Percentiles rank a stretch among this genome's conserved stretches.
These are phyloP conservation scores for Xenus cinereus DNA, from an alignment of 2,113 vertebrate genomes.

Conservation along the genomic window DNA sequence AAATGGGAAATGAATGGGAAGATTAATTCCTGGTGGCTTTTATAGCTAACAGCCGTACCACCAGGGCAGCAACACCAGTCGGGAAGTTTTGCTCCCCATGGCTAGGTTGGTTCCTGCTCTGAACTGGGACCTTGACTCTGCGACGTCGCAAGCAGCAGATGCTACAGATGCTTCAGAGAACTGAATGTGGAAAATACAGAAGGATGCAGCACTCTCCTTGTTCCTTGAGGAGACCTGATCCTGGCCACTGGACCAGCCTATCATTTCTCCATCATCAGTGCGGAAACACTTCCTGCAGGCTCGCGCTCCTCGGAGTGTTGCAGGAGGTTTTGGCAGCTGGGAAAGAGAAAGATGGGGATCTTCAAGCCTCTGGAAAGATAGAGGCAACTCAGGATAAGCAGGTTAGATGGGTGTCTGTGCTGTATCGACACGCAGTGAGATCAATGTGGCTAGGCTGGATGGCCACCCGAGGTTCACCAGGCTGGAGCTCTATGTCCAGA, in stretches of 20 bases:
- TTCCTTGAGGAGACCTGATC: neutral
- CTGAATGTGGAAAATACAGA: neutral
- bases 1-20: neutral
- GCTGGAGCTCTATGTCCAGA: neutral
- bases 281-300: neutral
- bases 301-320: accelerated
- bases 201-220: neutral
- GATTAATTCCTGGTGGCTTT: neutral
- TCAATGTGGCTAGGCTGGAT: neutral
- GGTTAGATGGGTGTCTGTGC: neutral
- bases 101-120: neutral
- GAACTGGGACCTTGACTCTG: neutral
- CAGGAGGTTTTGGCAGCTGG: neutral
- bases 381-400: neutral
- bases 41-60: neutral
- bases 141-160: accelerated
- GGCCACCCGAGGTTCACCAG: neutral
- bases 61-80: neutral
- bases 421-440: neutral
- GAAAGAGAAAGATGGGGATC: neutral
- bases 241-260: neutral
- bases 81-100: neutral
- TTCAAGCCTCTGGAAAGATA: neutral
- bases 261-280: neutral
- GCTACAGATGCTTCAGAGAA: accelerated